Evolutionary conservation across 2,888 invertebrate species (phyloP).

Genomic region (Euproctis similis): DNA sequence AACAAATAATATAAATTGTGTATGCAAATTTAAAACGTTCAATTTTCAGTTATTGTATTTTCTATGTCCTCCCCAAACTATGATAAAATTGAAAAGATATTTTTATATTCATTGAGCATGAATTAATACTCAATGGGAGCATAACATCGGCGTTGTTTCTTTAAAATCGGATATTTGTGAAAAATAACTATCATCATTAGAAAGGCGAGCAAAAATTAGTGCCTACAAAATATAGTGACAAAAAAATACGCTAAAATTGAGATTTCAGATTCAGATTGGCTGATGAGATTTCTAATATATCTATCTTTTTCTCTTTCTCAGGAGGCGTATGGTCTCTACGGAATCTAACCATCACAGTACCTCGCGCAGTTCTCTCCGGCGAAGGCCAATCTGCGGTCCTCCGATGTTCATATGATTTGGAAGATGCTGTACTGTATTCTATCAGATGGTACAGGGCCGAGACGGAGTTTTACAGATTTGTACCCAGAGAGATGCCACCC

Average conservation of each 20-base stretch:
- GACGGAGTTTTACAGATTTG: slow-evolving; percentile 84
- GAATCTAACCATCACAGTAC: slow-evolving; percentile 68
- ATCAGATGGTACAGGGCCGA: slow-evolving; percentile 81
- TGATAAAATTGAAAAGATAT: no score
- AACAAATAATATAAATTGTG: no score
- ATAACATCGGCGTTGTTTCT: no score
- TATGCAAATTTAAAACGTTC: no score
- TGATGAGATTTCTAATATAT: neutral
- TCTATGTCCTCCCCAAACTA: no score
- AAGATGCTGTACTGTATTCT: slow-evolving; percentile 80
- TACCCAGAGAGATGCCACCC: slow-evolving; percentile 82
- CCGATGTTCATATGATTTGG: slow-evolving; percentile 76
- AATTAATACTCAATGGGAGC: no score
- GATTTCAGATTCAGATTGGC: neutral
- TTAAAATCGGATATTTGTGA: no score
- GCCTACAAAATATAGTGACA: no score
- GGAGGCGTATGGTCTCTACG: slow-evolving; percentile 67
- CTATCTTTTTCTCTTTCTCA: slow-evolving; percentile 20
- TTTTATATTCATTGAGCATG: no score
- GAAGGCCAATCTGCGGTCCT: slow-evolving; percentile 69
- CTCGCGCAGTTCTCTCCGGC: slow-evolving; percentile 72
- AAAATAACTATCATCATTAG: no score
- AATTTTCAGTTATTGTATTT: no score
- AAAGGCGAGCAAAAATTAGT: no score
- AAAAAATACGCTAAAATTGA: neutral